These are phyloP conservation scores for Aotus griseimembra DNA, from an alignment of 2,797 vertebrate genomes.

Conservation along the genomic window DNA sequence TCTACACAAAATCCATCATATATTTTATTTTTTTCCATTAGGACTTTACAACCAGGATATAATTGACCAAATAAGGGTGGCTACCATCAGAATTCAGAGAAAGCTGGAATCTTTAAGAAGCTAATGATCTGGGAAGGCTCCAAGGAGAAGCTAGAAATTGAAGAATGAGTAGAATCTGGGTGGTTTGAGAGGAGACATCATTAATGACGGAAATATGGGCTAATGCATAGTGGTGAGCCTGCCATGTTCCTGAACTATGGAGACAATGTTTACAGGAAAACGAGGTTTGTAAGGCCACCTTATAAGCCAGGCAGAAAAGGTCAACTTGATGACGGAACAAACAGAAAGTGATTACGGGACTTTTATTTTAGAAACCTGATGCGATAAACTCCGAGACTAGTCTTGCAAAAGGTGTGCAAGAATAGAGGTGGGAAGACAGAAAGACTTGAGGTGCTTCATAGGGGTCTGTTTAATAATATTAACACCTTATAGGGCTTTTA, in stretches of 20 bases:
- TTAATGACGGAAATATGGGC: background rate
- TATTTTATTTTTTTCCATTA: background rate
- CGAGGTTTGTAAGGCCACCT: background rate
- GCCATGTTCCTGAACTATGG: background rate
- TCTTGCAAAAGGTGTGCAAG: background rate
- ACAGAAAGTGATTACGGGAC: background rate
- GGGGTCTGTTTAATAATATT: background rate
- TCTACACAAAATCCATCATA: background rate
- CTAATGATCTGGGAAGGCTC: background rate
- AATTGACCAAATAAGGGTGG: background rate
- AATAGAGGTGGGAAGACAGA: background rate
- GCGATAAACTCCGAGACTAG: background rate
- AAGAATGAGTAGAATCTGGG: background rate
- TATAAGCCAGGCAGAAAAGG: background rate
- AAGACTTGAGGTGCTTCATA: background rate
- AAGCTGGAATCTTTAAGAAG: background rate
- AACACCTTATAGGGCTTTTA: background rate
- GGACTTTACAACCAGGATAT: conserved; percentile 5
- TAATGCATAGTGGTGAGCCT: background rate
- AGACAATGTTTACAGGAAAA: background rate
- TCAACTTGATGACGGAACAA: background rate
- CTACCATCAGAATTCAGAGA: background rate
- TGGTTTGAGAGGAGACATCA: background rate
- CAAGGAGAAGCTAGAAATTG: background rate
- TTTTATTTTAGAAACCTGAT: conserved; percentile 25